Conservation (phyloP, 1,140 invertebrate genomes). For the Bombus vancouverensis region DNA sequence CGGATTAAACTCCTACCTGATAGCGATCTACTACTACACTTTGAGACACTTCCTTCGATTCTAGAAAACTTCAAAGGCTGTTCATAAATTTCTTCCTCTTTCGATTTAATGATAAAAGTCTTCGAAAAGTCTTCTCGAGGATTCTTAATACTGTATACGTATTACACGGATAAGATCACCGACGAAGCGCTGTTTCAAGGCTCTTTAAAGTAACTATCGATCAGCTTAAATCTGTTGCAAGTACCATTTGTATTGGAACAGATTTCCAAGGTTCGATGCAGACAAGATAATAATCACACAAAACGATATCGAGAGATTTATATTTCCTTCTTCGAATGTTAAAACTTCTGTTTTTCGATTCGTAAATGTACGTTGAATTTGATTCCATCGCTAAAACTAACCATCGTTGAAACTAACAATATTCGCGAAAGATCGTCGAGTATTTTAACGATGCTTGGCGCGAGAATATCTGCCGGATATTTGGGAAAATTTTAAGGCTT, state of each 20-base stretch:
- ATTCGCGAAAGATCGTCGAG: not conserved
- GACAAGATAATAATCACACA: not conserved
- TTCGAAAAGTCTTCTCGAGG: not conserved
- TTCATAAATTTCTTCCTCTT: not conserved
- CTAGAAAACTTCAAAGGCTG: not conserved
- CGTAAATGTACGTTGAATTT: not conserved
- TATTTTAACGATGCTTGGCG: not conserved
- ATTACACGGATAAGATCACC: not conserved
- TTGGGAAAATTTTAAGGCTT: constrained; percentile 5
- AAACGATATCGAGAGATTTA: too few species aligned
- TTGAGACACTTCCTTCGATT: too few species aligned
- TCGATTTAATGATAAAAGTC: not conserved
- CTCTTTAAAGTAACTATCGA: not conserved
- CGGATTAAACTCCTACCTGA: not conserved
- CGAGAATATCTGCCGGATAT: not conserved
- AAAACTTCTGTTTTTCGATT: too few species aligned
- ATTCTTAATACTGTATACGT: too few species aligned
- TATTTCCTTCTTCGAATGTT: too few species aligned
- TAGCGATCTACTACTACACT: not conserved
- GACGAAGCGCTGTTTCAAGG: not conserved
- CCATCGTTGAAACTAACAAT: not conserved
- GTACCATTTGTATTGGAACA: not conserved
- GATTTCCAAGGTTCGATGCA: not conserved
- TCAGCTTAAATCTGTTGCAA: not conserved
- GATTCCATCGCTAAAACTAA: not conserved